These are phyloP conservation scores for Danio kyathit DNA, from an alignment of 2,797 vertebrate genomes.

Conservation along the genomic window DNA sequence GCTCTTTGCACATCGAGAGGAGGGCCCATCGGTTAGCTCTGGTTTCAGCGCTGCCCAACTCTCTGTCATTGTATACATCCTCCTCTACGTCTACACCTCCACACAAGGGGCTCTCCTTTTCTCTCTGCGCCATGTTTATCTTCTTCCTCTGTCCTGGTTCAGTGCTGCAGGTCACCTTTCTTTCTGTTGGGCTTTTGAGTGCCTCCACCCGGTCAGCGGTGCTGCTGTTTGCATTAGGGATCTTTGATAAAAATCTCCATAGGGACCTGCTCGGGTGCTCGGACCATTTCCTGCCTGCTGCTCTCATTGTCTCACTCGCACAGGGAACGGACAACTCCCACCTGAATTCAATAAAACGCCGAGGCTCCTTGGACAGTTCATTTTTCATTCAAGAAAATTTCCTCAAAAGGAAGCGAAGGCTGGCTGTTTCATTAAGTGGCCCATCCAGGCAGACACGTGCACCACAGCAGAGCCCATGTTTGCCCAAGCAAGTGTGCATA, in stretches of 20 bases:
- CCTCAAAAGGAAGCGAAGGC: conserved; percentile 75
- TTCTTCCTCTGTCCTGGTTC: conserved; percentile 70
- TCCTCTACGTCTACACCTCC: conserved; percentile 66
- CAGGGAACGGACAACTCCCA: conserved; percentile 69
- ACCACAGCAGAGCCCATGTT: conserved; percentile 76
- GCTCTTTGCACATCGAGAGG: conserved; percentile 80
- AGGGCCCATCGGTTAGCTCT: conserved; percentile 80
- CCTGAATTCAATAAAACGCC: conserved; percentile 72
- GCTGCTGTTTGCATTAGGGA: conserved; percentile 79
- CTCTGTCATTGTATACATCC: conserved; percentile 76
- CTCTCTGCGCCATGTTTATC: conserved; percentile 70
- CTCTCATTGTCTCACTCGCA: conserved; percentile 74
- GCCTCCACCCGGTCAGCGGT: conserved; percentile 74
- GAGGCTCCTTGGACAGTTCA: conserved; percentile 74
- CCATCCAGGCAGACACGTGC: conserved; percentile 83
- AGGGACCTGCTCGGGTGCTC: conserved; percentile 77
- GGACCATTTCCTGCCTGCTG: conserved; percentile 75
- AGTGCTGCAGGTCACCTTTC: conserved; percentile 77
- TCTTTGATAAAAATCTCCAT: conserved; percentile 80
- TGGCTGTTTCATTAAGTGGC: conserved; percentile 85
- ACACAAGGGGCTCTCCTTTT: conserved; percentile 71
- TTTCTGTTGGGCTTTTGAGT: conserved; percentile 69
- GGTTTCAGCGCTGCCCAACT: conserved; percentile 82
- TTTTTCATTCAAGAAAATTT: conserved; percentile 79
- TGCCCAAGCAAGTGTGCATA: conserved; percentile 81